Conservation (phyloP, 2,113 vertebrate genomes). For the Thermophis baileyi region DNA sequence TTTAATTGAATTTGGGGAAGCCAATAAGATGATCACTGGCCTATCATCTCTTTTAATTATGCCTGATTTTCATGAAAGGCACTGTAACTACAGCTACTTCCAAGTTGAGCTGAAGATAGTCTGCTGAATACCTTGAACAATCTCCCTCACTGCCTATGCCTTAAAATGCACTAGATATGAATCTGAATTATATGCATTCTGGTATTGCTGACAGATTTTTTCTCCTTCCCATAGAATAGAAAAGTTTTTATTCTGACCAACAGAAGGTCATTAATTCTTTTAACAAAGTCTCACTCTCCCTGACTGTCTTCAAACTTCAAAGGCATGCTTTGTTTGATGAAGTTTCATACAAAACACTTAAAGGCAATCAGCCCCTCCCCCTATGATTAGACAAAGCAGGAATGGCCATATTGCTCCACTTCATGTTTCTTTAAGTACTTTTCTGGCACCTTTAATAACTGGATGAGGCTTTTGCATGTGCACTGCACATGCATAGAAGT, state of each 20-base stretch:
- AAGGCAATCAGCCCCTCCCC: not conserved
- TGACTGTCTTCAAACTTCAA: not conserved
- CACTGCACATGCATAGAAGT: not conserved
- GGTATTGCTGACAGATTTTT: not conserved
- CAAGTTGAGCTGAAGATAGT: not conserved
- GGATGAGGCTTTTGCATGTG: not conserved
- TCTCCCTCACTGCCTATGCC: conserved; percentile 18
- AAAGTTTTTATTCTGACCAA: not conserved
- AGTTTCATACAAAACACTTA: not conserved
- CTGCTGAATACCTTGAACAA: conserved; percentile 24
- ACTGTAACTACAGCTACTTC: not conserved
- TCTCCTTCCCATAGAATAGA: not conserved
- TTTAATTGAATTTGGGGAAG: not conserved
- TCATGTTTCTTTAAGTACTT: not conserved
- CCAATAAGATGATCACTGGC: conserved; percentile 30
- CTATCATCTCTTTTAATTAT: conserved; percentile 48
- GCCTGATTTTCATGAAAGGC: not conserved
- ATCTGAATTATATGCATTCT: not conserved
- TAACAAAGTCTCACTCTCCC: not conserved
- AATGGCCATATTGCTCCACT: not conserved
- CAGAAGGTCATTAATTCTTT: not conserved
- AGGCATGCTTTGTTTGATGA: not conserved
- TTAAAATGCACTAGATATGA: not conserved
- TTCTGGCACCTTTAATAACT: not conserved
- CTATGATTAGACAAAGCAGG: not conserved